Evolutionary conservation across 2,113 vertebrate species (phyloP).

Genomic region (Hiodon tergisus): DNA sequence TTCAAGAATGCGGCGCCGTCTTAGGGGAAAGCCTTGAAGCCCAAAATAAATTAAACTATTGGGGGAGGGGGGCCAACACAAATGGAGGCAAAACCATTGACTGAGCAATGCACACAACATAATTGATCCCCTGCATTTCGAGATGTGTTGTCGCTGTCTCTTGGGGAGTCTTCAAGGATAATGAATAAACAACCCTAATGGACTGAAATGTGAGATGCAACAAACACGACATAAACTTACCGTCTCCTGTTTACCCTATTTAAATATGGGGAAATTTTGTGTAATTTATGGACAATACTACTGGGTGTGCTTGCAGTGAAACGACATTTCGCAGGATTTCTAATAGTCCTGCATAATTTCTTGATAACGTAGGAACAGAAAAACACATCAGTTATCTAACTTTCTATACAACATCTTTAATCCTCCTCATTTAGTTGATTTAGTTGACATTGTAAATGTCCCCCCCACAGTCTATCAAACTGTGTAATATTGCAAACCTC

Average conservation of each 20-base stretch:
- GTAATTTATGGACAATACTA: neutral
- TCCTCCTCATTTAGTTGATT: constrained; percentile 1
- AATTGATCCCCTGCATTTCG: constrained; percentile 13
- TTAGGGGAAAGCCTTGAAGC: too few relatives aligned
- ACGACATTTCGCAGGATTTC: neutral
- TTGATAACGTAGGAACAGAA: constrained; percentile 7
- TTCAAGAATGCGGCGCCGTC: too few relatives aligned
- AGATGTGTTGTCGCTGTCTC: constrained; percentile 1
- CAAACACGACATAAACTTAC: neutral
- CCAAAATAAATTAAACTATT: too few relatives aligned
- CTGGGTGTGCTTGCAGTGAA: neutral
- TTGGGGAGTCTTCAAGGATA: constrained; percentile 12
- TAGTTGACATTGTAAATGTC: constrained; percentile 10
- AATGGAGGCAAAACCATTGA: neutral
- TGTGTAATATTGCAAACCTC: too few relatives aligned
- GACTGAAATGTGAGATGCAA: constrained; percentile 11
- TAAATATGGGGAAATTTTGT: constrained; percentile 5
- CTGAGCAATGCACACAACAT: constrained; percentile 7
- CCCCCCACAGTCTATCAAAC: too few relatives aligned
- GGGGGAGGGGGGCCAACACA: too few relatives aligned
- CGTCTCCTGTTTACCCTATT: constrained; percentile 13
- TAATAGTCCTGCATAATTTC: constrained; percentile 14
- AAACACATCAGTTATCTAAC: neutral
- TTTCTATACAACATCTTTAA: neutral
- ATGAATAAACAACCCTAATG: constrained; percentile 12